Base-by-base conservation (phyloP, 2,888 invertebrate species). In the Cartodere bifasciata region DNA sequence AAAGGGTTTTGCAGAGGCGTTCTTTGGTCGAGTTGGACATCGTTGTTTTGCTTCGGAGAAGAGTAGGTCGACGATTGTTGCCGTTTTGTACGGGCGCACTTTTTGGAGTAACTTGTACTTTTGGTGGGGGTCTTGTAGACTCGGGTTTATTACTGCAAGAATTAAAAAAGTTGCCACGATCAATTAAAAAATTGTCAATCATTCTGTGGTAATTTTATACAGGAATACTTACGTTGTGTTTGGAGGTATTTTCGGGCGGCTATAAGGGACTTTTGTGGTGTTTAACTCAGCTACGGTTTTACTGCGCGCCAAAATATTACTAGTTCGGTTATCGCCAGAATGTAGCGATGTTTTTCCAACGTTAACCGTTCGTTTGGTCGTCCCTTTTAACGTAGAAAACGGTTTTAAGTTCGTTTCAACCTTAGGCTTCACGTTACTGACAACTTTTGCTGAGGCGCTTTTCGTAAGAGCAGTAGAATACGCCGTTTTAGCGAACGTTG, bases 401-500 rank as follows among this genome's bases (percentile, higher is more conserved):
- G n/a, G n/a, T n/a, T n/a, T n/a, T n/a, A n/a, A n/a, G n/a, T 47
- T 51, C 4, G 43, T 31, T 30, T 55, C 53, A 11, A 47, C 41
- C 42, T 50, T 52, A 3, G 50, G 43, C 33, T 48, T 55, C 10
- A 34, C 31, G 7, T 44, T 14, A 2, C 49, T 30, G 9, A 53
- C 50, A 4, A 42, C 38, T 47, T 57, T 58, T 9, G 49, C 47
- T 4, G 54, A 49, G 13, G 54, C 44, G 35, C 50, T 58, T 43
- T 58, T 55, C 1, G 65, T 61, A 17, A 67, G 42, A 7, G 61
- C 62, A 1, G 60, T 57, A 0, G 67, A 62, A 46, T 67, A 65
- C 4, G 64, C 59, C 11, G 58, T 55, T 29, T 53, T 50, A 9
- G 44, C 36, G 14, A 46, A 28, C 9, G 35, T 23, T 3, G 32